phyloP scores from a whole-genome alignment of 2,888 invertebrate species.

The Thumatha senex region DNA sequence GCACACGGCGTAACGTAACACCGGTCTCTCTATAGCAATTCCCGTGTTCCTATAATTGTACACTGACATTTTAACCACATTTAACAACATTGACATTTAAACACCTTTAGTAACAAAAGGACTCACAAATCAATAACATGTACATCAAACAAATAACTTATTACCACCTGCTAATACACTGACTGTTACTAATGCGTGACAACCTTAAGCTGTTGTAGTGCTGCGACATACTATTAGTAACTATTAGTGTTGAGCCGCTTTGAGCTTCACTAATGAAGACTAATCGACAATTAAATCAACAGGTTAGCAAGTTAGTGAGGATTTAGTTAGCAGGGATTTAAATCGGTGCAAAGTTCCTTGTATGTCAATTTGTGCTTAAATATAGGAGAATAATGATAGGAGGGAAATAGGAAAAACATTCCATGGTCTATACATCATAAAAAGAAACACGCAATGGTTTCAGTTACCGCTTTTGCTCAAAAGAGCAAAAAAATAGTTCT shows the following conservation, averaged over 20 bases:
- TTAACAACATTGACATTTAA: neutral
- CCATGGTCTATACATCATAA: no score
- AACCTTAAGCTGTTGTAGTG: conserved; percentile 47
- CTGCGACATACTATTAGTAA: conserved; percentile 68
- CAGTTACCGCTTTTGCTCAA: no score
- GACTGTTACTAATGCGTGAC: conserved; percentile 35
- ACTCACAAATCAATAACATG: neutral
- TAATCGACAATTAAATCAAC: conserved; percentile 77
- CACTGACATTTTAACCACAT: neutral
- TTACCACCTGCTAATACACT: conserved; percentile 31
- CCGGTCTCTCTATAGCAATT: no score
- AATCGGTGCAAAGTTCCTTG: conserved; percentile 10
- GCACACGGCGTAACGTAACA: no score
- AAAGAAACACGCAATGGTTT: no score
- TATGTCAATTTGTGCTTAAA: neutral
- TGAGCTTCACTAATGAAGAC: conserved; percentile 66
- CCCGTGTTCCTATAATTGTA: no score
- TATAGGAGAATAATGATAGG: no score
- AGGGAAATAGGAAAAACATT: no score
- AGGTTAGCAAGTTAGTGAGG: conserved; percentile 58
- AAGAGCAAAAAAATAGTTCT: no score
- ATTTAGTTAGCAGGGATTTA: conserved; percentile 20
- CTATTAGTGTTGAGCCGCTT: conserved; percentile 65
- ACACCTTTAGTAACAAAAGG: neutral
- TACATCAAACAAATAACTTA: conserved; percentile 3